Base-by-base conservation (phyloP, 2,113 vertebrate species). In the Cacatua alba region DNA sequence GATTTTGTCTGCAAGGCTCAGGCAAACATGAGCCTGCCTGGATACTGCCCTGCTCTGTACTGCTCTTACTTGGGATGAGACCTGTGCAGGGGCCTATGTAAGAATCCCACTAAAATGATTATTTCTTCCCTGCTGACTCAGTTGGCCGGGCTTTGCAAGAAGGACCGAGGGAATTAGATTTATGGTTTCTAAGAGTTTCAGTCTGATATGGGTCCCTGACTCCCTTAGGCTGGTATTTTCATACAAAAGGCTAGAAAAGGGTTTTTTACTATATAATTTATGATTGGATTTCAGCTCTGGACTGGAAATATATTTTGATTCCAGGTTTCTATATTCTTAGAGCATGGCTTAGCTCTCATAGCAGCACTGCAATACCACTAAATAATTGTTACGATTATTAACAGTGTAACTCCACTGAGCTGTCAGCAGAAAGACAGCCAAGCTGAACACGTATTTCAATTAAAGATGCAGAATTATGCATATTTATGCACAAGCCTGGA, bases 401-500 rank as follows among this genome's bases (percentile, higher is more conserved):
- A 60, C 41, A 85, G 57, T 62, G 31, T 85, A 68, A 71, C 68
- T 92, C 33, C 72, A 62, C 35, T 68, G 60, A 93, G 43, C 33
- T 57, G 21, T 49, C 80, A 93, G 76, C 62, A 86, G 68, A 68
- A 91, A 86, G 88, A 44, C 52, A 90, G 17, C 52, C 0, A 0
- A 79, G 44, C 19, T 82, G 71, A 90, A 90, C 41, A 33, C 16
- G 2, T 82, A 67, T 75, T 94, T 93, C 76, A 94, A 44, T 78
- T 90, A 93, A 81, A 93, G 57, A 86, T 79, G 52, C 69, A 91
- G 82, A 88, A 86, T 88, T 88, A 90, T 75, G 76, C 7, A 0
- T 67, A 88, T 83, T 94, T 88, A 88, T 71, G 52, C 86, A 89
- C 33, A n/a, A 70, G 60, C 31, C 83, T 95, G 88, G 72, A 92